A percentile compares a stretch with the other conserved stretches of the same genome.
Evolutionary conservation across 2,888 invertebrate species (phyloP).

Genomic region (Magallana nippona): DNA sequence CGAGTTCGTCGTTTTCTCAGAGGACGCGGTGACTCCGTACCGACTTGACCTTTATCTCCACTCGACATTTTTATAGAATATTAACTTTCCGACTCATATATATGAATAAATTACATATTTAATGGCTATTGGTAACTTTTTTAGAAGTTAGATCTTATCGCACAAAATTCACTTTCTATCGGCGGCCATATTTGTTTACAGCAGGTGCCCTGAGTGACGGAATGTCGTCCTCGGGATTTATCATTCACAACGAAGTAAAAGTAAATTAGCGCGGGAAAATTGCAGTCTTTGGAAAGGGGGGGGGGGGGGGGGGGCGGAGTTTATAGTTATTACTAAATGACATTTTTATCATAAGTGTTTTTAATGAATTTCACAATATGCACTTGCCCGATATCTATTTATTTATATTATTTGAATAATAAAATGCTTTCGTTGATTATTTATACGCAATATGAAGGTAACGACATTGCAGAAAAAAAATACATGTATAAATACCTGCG

Average conservation of each 20-base stretch:
- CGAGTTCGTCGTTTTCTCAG: conserved; percentile 63
- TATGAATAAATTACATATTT: background rate
- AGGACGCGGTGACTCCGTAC: conserved; percentile 57
- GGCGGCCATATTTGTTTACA: conserved; percentile 40
- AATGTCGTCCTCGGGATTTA: conserved; percentile 21
- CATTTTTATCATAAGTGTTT: too few relatives aligned
- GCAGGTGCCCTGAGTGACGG: conserved; percentile 48
- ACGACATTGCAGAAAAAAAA: too few relatives aligned
- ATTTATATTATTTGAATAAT: too few relatives aligned
- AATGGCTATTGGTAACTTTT: background rate
- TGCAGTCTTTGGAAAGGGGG: too few relatives aligned
- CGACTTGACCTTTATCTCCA: conserved; percentile 34
- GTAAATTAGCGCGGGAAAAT: background rate
- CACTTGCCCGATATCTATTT: too few relatives aligned
- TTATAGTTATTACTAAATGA: too few relatives aligned
- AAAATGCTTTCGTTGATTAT: too few relatives aligned
- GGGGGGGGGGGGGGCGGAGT: too few relatives aligned
- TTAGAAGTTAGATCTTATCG: background rate
- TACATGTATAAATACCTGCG: too few relatives aligned
- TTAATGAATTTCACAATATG: too few relatives aligned
- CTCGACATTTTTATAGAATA: conserved; percentile 15
- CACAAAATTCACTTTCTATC: background rate
- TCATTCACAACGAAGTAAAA: background rate
- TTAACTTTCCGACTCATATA: background rate
- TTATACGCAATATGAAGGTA: too few relatives aligned